Percentiles rank a stretch among this genome's conserved stretches.
These are phyloP conservation scores for Cyrtodaria siliqua DNA, from an alignment of 2,888 invertebrate genomes.

Conservation along the genomic window DNA sequence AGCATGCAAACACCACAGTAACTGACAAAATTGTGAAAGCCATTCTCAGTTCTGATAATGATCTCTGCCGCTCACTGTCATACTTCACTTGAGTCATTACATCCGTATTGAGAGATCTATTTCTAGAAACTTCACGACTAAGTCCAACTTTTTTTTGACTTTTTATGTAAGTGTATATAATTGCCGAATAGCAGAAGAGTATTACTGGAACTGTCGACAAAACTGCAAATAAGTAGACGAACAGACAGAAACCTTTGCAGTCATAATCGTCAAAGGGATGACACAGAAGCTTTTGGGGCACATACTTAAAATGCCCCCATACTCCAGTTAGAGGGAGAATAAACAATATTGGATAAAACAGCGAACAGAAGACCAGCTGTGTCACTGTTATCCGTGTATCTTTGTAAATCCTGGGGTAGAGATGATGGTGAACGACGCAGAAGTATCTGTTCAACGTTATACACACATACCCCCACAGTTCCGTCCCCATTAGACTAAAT, in stretches of 20 bases:
- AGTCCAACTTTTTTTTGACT: slow-evolving; percentile 50
- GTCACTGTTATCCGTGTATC: slow-evolving; percentile 32
- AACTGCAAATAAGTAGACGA: slow-evolving; percentile 51
- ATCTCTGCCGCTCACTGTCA: slow-evolving; percentile 37
- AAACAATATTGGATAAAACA: slow-evolving; percentile 61
- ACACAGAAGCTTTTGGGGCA: slow-evolving; percentile 64
- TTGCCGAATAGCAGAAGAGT: slow-evolving; percentile 57
- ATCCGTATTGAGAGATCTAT: slow-evolving; percentile 3
- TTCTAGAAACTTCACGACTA: slow-evolving; percentile 19
- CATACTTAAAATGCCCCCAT: slow-evolving; percentile 67
- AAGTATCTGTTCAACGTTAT: slow-evolving; percentile 69
- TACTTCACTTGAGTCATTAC: slow-evolving; percentile 12
- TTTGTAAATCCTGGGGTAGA: slow-evolving; percentile 59
- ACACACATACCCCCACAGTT: slow-evolving; percentile 63
- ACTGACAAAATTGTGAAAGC: slow-evolving; percentile 60
- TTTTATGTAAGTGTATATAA: slow-evolving; percentile 53
- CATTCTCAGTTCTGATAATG: slow-evolving; percentile 53
- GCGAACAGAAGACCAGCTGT: slow-evolving; percentile 61
- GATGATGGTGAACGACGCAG: slow-evolving; percentile 60
- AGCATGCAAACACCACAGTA: slow-evolving; percentile 54
- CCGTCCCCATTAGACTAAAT: slow-evolving; percentile 62
- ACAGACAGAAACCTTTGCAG: slow-evolving; percentile 59
- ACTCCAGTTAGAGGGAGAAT: slow-evolving; percentile 60
- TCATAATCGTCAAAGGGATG: slow-evolving; percentile 59
- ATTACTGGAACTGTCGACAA: slow-evolving; percentile 53